phyloP scores from a whole-genome alignment of 2,797 vertebrate species.

The Schizopygopsis pylzovi region DNA sequence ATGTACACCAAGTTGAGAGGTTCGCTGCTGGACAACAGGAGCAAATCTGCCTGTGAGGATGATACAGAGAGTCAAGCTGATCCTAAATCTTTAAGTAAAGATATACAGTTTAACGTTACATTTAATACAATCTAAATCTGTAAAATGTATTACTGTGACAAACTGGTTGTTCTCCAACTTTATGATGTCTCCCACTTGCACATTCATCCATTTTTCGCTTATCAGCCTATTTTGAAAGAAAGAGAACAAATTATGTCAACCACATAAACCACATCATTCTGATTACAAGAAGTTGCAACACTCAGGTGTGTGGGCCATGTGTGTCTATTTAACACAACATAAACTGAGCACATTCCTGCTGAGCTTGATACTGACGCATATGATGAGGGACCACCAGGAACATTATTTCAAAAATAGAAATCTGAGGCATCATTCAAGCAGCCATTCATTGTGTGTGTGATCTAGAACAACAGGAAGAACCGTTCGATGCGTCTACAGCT shows the following conservation, averaged over 20 bases:
- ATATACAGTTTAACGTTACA: not conserved
- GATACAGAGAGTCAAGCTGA: not conserved
- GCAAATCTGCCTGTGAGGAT: conserved; percentile 85
- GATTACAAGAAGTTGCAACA: not conserved
- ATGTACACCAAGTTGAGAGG: conserved; percentile 90
- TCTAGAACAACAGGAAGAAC: conserved; percentile 32
- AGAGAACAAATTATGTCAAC: not conserved
- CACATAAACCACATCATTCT: not conserved
- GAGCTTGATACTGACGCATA: not conserved
- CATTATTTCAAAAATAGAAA: not conserved
- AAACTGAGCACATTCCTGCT: not conserved
- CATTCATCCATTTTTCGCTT: conserved; percentile 92
- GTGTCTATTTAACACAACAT: not conserved
- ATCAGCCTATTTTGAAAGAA: conserved; percentile 77
- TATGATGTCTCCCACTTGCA: conserved; percentile 96
- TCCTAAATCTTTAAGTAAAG: not conserved
- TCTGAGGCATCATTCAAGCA: not conserved
- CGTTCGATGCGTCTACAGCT: not conserved
- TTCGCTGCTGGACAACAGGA: conserved; percentile 94
- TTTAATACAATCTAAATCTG: not conserved
- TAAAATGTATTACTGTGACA: conserved; percentile 83
- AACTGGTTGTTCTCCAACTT: conserved; percentile 93
- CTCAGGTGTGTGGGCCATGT: not conserved
- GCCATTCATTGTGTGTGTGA: not conserved
- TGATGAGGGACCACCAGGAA: not conserved